Conservation (phyloP, 2,888 invertebrate species). For the Tupiocoris notatus region DNA sequence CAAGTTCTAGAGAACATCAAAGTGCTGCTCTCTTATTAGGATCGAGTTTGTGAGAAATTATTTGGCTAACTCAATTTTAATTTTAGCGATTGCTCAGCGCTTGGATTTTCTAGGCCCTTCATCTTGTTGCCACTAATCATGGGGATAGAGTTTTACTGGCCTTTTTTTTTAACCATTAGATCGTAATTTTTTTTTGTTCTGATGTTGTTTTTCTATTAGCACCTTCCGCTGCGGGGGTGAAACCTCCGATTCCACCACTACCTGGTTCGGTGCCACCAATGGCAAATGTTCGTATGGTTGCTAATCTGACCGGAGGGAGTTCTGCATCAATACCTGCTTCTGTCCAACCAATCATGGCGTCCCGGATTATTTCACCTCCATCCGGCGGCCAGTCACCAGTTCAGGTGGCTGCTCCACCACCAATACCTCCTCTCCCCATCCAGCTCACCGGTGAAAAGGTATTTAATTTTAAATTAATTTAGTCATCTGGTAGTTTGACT, state of each 20-base stretch:
- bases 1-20: no score
- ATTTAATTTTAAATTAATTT: not conserved
- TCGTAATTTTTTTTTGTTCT: no score
- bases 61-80: no score
- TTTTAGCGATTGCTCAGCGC: no score
- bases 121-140: no score
- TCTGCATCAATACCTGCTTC: constrained; percentile 49
- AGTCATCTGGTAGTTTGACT: not conserved
- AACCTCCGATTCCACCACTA: constrained; percentile 49
- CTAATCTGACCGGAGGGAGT: constrained; percentile 54
- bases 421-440: constrained; percentile 43
- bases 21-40: no score
- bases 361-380: constrained; percentile 54
- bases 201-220: no score
- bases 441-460: constrained; percentile 37
- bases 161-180: no score
- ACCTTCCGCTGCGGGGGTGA: no score
- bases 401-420: constrained; percentile 29
- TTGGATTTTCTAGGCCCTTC: no score
- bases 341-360: constrained; percentile 52
- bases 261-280: constrained; percentile 19
- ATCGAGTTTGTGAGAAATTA: no score
- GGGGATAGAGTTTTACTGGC: no score
- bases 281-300: constrained; percentile 20
- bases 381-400: constrained; percentile 51